phyloP scores from a whole-genome alignment of 2,888 invertebrate species.

The Brenthis ino region DNA sequence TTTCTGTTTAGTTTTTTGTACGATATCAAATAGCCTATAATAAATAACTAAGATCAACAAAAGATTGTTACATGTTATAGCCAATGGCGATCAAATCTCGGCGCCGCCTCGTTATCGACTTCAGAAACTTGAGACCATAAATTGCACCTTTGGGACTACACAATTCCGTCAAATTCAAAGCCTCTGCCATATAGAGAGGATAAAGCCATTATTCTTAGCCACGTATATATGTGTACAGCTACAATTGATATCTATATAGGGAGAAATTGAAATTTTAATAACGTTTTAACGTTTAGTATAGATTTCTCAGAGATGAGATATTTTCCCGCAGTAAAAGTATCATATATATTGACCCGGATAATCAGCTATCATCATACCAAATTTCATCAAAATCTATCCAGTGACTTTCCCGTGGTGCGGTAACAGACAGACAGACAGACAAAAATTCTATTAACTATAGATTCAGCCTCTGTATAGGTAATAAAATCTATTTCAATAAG shows the following conservation, averaged over 20 bases:
- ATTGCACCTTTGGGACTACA: constrained; percentile 36
- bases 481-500: too few species aligned
- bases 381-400: too few species aligned
- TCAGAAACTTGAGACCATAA: constrained; percentile 36
- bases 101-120: constrained; percentile 32
- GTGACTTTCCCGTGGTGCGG: too few species aligned
- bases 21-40: constrained; percentile 6
- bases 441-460: too few species aligned
- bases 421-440: too few species aligned
- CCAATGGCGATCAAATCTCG: constrained; percentile 11
- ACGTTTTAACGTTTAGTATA: too few species aligned
- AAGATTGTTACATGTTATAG: constrained; percentile 25
- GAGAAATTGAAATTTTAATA: neutral
- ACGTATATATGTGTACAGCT: neutral
- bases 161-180: constrained; percentile 36
- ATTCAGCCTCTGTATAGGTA: too few species aligned
- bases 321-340: too few species aligned
- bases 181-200: constrained; percentile 27
- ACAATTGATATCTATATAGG: neutral
- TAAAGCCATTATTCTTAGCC: constrained; percentile 32
- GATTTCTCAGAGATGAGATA: too few species aligned
- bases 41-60: constrained; percentile 23
- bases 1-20: neutral
- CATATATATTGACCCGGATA: too few species aligned
- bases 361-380: too few species aligned